Evolutionary conservation across 2,888 invertebrate genomes (phyloP).

Genomic region (Lasioglossum morio): DNA sequence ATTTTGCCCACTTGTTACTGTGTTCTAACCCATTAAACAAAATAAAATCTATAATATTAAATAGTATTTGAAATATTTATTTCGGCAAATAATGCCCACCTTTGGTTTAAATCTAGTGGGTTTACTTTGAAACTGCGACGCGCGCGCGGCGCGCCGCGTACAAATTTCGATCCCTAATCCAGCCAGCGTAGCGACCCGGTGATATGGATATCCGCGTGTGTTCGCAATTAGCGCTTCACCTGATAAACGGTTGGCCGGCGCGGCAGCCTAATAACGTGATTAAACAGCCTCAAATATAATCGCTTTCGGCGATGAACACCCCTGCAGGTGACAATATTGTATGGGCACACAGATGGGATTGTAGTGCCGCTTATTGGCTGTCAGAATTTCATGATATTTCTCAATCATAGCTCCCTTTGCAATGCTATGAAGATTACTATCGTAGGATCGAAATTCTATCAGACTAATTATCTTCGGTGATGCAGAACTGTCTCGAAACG

Average conservation of each 20-base stretch:
- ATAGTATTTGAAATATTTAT: no score
- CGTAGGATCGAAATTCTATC: background rate
- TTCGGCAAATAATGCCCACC: no score
- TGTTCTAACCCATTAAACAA: no score
- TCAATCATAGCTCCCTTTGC: background rate
- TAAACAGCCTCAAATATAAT: background rate
- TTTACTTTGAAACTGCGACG: conserved; percentile 4
- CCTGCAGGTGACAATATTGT: background rate
- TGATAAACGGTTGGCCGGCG: background rate
- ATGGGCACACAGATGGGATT: background rate
- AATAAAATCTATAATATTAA: no score
- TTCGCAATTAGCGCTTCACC: conserved; percentile 7
- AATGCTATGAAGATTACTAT: background rate
- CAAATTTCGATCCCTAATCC: conserved; percentile 24
- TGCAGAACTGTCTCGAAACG: background rate
- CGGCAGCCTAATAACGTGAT: conserved; percentile 27
- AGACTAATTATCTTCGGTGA: background rate
- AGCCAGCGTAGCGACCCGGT: background rate
- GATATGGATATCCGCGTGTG: conserved; percentile 11
- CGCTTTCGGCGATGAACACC: background rate
- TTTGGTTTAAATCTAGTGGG: background rate
- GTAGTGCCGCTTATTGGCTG: background rate
- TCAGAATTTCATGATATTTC: background rate
- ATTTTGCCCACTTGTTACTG: no score
- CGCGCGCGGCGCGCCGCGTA: background rate